Evolutionary conservation across 1,140 invertebrate species (phyloP).

Genomic region (Hylaeus volcanicus): DNA sequence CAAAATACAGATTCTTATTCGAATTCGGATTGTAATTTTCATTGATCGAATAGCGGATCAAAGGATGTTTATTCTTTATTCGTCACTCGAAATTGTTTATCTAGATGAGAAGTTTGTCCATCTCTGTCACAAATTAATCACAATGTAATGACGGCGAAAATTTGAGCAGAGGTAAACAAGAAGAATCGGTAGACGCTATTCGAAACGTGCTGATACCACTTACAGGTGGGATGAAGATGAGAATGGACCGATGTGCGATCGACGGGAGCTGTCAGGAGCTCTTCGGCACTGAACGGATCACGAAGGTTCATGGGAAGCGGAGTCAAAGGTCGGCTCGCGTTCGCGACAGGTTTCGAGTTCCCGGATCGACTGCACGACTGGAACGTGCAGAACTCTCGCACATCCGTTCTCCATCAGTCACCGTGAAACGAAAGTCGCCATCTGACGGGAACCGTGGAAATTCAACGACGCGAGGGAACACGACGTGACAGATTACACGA

Average conservation of each 20-base stretch:
- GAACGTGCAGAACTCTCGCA: conserved; percentile 34
- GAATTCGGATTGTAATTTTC: no score
- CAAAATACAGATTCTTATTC: no score
- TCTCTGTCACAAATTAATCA: no score
- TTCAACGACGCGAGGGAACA: neutral
- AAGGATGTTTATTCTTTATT: no score
- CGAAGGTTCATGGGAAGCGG: conserved; percentile 66
- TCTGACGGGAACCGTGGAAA: conserved; percentile 50
- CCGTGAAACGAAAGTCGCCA: conserved; percentile 54
- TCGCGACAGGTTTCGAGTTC: conserved; percentile 69
- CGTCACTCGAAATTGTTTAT: no score
- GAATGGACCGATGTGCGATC: conserved; percentile 4
- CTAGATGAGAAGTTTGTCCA: no score
- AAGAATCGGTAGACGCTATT: conserved; percentile 1
- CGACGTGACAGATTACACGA: neutral
- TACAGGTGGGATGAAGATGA: conserved; percentile 37
- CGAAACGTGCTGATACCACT: conserved; percentile 35
- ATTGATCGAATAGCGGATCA: no score
- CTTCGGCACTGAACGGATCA: conserved; percentile 49
- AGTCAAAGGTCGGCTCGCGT: conserved; percentile 62
- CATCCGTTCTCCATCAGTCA: conserved; percentile 50
- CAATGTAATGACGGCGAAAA: neutral
- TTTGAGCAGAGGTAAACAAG: conserved; percentile 1
- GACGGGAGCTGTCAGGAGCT: conserved; percentile 46
- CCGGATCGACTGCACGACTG: conserved; percentile 64